Evolutionary conservation across 2,888 invertebrate genomes (phyloP).

Genomic region (Ophion costatus): DNA sequence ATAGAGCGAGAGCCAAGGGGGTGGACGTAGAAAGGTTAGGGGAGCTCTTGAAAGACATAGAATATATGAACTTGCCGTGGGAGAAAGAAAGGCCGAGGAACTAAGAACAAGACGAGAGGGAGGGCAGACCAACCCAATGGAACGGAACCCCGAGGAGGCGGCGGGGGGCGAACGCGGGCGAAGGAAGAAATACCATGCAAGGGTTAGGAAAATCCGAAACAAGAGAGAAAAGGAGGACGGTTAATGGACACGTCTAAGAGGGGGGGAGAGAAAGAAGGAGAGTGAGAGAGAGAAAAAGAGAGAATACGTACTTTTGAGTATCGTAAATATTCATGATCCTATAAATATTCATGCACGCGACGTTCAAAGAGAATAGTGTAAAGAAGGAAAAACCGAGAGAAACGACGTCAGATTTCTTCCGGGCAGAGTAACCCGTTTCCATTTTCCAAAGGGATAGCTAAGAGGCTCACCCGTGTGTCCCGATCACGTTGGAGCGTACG

Average conservation of each 20-base stretch:
- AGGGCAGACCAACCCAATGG: not conserved
- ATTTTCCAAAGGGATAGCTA: constrained; percentile 40
- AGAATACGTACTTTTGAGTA: constrained; percentile 71
- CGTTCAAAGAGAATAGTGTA: constrained; percentile 76
- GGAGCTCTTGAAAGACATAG: constrained; percentile 42
- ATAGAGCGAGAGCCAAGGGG: too few relatives aligned
- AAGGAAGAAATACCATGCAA: not conserved
- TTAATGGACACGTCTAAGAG: constrained; percentile 19
- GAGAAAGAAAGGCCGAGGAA: constrained; percentile 60
- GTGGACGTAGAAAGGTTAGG: not conserved
- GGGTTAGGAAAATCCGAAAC: constrained; percentile 46
- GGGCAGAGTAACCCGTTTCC: constrained; percentile 68
- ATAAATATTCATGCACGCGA: constrained; percentile 75
- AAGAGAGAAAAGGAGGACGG: constrained; percentile 28
- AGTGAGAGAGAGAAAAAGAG: constrained; percentile 28
- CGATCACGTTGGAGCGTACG: constrained; percentile 26
- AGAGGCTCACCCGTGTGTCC: constrained; percentile 44
- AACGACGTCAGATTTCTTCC: constrained; percentile 73
- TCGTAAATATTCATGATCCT: constrained; percentile 77
- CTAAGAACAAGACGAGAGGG: constrained; percentile 38
- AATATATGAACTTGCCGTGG: constrained; percentile 59
- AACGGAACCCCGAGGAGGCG: not conserved
- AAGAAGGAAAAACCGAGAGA: constrained; percentile 73
- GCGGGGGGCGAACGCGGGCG: constrained; percentile 11
- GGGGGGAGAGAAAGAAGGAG: constrained; percentile 11